Evolutionary conservation across 2,797 vertebrate genomes (phyloP), one percentile per base, ranked within the genome.

Genomic region (Oceanodroma leucorhoa): DNA sequence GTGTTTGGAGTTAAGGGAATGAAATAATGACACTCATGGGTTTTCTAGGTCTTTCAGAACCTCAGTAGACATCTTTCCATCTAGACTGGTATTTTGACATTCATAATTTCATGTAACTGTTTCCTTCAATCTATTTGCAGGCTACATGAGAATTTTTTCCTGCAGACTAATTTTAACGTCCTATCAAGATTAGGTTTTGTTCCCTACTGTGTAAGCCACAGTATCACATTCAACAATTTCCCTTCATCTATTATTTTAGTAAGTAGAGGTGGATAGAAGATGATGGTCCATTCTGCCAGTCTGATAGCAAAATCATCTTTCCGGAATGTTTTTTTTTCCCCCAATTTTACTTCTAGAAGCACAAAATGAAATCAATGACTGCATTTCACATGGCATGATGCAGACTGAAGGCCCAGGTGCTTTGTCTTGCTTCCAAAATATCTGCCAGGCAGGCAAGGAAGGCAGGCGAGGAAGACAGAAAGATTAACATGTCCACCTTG

Each of bases 401-500:
- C n/a, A 93, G 66, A 72, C 22, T 53, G 72, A 89, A 32, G 41
- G 40, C 53, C 38, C 55, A 88, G 85, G 60, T 94, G 69, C 65
- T 91, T 88, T 93, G 58, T 88, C 54, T 91, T 71, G 29, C 30
- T 81, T 94, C 91, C 72, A 88, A 65, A 93, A 90, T 78, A 58
- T 40, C 57, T 9, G 23, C 43, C 79, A 91, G 70, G 55, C 29
- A 73, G 29, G 26, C 73, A 89, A 46, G 54, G 51, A 92, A 54
- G 53, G 53, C 30, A 54, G 53, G 41, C 12, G 22, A 70, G 46
- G 41, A 70, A 76, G 43, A 36, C 13, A 41, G 26, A 72, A 79
- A 43, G 30, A 87, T 95, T 83, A 76, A 90, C 43, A 73, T 29
- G 14, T 77, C 46, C 32, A 62, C 29, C 12, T 19, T 58, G n/a